Percentiles rank a stretch among this genome's conserved stretches.
Conservation (phyloP, 2,888 invertebrate species). For the Synergus japonicus region DNA sequence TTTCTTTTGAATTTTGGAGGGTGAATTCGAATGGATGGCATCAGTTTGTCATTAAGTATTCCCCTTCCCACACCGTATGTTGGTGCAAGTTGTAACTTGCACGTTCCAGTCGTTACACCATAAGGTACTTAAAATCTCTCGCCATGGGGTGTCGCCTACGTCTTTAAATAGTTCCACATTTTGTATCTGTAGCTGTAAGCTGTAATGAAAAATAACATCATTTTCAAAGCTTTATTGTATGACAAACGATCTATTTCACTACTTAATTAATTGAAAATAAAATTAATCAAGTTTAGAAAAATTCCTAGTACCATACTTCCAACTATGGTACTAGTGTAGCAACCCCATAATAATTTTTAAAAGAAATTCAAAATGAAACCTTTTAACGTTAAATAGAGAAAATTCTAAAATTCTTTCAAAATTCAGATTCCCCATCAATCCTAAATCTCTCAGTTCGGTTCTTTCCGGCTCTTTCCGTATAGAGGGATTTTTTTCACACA, state of each 20-base stretch:
- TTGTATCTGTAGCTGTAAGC: no score
- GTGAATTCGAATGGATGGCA: neutral
- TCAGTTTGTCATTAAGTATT: conserved; percentile 5
- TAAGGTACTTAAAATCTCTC: conserved; percentile 2
- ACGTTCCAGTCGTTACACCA: conserved; percentile 8
- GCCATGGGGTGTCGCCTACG: neutral
- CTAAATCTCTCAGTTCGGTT: conserved; percentile 3
- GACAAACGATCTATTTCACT: neutral
- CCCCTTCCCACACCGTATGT: conserved; percentile 4
- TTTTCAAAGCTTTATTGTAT: neutral
- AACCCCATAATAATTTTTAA: neutral
- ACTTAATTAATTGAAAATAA: neutral
- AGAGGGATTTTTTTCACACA: conserved; percentile 14
- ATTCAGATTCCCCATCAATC: neutral
- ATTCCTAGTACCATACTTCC: no score
- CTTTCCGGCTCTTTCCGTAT: conserved; percentile 19
- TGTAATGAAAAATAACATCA: neutral
- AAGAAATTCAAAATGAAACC: neutral
- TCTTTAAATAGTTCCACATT: no score
- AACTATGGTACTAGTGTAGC: no score
- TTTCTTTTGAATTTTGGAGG: neutral
- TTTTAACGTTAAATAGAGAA: neutral
- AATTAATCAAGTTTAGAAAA: neutral
- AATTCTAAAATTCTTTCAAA: neutral
- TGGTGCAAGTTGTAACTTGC: neutral